Evolutionary conservation across 2,888 invertebrate genomes (phyloP).

Genomic region (Apodemia mormo): DNA sequence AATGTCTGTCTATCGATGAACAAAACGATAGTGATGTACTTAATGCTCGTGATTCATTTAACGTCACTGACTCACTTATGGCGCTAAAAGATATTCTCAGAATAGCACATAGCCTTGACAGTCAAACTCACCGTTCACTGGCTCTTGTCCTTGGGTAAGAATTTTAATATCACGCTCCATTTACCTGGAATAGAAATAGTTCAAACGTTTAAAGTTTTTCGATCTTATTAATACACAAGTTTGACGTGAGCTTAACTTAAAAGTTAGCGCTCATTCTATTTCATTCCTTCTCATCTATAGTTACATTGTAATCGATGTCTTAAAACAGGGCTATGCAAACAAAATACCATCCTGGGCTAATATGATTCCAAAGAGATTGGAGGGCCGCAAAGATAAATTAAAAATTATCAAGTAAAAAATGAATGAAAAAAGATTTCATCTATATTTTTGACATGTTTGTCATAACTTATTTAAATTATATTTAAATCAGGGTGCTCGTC

Average conservation of each 20-base stretch:
- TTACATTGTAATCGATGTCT: no score
- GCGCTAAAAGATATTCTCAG: constrained; percentile 71
- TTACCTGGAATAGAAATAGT: constrained; percentile 7
- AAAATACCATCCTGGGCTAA: no score
- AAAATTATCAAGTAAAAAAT: no score
- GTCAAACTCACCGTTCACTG: constrained; percentile 35
- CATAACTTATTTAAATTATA: no score
- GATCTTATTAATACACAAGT: neutral
- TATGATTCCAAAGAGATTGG: no score
- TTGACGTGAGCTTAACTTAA: neutral
- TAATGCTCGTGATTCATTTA: constrained; percentile 55
- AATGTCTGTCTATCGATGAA: constrained; percentile 54
- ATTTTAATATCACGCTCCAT: constrained; percentile 16
- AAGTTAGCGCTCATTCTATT: no score
- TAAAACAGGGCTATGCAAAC: no score
- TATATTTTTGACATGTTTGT: no score
- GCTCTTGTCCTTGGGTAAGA: constrained; percentile 24
- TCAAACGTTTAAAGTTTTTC: neutral
- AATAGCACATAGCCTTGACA: constrained; percentile 73
- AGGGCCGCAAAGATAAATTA: no score
- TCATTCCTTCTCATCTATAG: no score
- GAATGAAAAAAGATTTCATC: no score
- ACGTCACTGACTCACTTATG: constrained; percentile 62
- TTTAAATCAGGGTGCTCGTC: no score
- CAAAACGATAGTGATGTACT: constrained; percentile 56